phyloP scores from a whole-genome alignment of 1,140 invertebrate species.

The Drosophila athabasca region DNA sequence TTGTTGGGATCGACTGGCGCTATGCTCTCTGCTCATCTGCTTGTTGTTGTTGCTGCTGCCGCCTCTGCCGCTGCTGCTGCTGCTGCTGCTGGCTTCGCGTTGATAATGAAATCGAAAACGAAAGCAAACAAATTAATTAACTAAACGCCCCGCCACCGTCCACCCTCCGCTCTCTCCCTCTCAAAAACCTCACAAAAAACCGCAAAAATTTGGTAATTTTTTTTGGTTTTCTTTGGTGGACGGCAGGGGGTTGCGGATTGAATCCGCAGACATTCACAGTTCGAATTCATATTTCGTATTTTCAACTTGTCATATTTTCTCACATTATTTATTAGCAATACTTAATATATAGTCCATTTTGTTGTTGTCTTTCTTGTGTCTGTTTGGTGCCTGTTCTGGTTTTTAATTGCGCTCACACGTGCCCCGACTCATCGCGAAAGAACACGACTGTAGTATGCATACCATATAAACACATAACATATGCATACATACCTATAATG shows the following conservation, averaged over 20 bases:
- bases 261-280: neutral
- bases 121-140: conserved; percentile 74
- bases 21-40: conserved; percentile 3
- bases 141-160: conserved; percentile 15
- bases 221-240: neutral
- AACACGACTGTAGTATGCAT: conserved; percentile 26
- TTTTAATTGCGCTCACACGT: conserved; percentile 78
- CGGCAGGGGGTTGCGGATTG: neutral
- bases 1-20: conserved; percentile 48
- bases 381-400: conserved; percentile 16
- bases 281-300: conserved; percentile 36
- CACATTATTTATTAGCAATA: conserved; percentile 78
- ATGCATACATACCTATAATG: conserved; percentile 31
- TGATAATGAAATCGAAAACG: conserved; percentile 63
- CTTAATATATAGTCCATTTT: conserved; percentile 67
- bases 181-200: conserved; percentile 14
- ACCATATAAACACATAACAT: conserved; percentile 51
- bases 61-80: conserved; percentile 11
- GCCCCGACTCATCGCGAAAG: conserved; percentile 42
- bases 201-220: conserved; percentile 40
- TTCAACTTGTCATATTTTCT: conserved; percentile 58
- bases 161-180: neutral
- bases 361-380: conserved; percentile 3
- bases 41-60: neutral
- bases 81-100: conserved; percentile 7